Evolutionary conservation across 1,140 invertebrate species (phyloP), one percentile per base, ranked within the genome.

Genomic region (Tribolium castaneum): DNA sequence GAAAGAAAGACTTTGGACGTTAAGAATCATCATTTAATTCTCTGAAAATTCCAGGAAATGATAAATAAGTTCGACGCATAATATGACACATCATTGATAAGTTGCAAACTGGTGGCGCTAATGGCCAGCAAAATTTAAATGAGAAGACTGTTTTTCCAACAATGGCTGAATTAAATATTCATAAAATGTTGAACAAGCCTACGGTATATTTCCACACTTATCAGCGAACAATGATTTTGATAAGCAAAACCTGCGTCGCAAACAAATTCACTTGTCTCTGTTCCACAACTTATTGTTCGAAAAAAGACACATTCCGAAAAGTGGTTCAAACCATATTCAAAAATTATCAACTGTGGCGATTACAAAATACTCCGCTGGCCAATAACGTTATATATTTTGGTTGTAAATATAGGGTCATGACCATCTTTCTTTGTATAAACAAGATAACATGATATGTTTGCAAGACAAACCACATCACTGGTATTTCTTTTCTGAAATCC

Each of bases 21-120:
- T 39, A 35, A n/a, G 14, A 34, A 35, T 66, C 59, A 66, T 66
- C 25, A 66, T 22, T 59, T 25, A 59, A 59, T 66, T 66, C 59
- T 35, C 1, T 13, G 59, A 66, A 66, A 34, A 35, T 35, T 66
- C 59, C 25, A 66, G 59, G 59, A 66, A 66, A 30, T 66, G 59
- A 66, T 66, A 35, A 25, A 66, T 66, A 35, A 25, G 35, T 22
- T 35, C 30, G 59, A 34, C n/a, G 10, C 19, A 35, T 45, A 45
- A 45, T 45, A 30, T 35, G 25, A 66, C 25, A 66, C 59, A 30
- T 30, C 0, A 30, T 6, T 30, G 25, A 30, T 30, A 30, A 30
- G 25, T 30, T 30, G 25, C 25, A 30, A 6, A 4, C 3, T 30
- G 5, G 25, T 30, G 25, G 25, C 25, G 25, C 25, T 30, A 30